Base-by-base conservation (phyloP, 1,140 invertebrate species). In the Metaphire vulgaris region DNA sequence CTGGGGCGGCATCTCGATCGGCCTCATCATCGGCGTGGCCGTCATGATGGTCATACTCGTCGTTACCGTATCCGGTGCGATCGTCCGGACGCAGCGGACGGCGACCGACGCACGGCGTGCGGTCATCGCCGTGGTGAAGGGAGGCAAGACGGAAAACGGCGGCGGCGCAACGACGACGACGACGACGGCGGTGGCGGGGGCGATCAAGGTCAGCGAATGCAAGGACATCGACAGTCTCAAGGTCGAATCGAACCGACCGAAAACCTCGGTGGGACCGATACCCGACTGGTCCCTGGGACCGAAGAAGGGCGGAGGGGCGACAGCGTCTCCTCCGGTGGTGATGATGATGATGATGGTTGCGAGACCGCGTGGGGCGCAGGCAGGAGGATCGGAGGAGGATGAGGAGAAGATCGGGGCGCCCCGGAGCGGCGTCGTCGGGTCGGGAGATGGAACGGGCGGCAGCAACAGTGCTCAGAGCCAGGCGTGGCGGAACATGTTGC, bases 401-500 rank as follows among this genome's bases (percentile, higher is more conserved):
- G n/a, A n/a, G n/a, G n/a, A n/a, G n/a, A n/a, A n/a, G n/a, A n/a
- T n/a, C n/a, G n/a, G n/a, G n/a, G n/a, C n/a, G n/a, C n/a, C n/a
- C n/a, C n/a, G n/a, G n/a, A n/a, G n/a, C n/a, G n/a, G n/a, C n/a
- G n/a, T n/a, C n/a, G n/a, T n/a, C n/a, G n/a, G n/a, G n/a, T n/a
- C n/a, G n/a, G n/a, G n/a, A n/a, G 68, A 14, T 29, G 21, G 31
- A 28, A 71, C 12, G 30, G 33, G 30, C 69, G n/a, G 32, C 14
- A 29, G n/a, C 69, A 71, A n/a, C 69, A 71, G 32, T 21, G 6
- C n/a, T 15, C 69, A 71, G 28, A 71, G 69, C n/a, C 69, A 71
- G 69, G 69, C 69, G 12, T 71, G 69, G 69, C 31, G 33, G 29
- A 33, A 71, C 30, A 71, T 71, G 69, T 33, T 71, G 28, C 31